Base-by-base conservation (phyloP, 2,888 invertebrate species). In the Podotricha telesiphe region DNA sequence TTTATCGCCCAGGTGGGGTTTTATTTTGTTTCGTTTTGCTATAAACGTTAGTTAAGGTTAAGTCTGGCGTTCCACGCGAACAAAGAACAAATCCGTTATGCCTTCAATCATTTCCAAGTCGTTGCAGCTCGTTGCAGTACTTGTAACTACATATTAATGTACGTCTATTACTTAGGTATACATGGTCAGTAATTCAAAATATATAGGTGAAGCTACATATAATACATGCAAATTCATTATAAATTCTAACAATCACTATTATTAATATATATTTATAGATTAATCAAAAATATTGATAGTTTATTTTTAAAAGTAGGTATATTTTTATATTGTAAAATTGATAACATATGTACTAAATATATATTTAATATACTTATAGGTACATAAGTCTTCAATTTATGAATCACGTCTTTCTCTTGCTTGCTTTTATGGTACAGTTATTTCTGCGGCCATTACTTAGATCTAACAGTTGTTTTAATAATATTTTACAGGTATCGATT, bases 401-500 rank as follows among this genome's bases (percentile, higher is more conserved):
- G 10, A 28, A 53, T 28, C 28, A 42, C 28, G 20, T 19, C 15
- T 15, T 28, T 11, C 34, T 19, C 15, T 15, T 28, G 17, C 34
- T 45, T 45, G 22, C 42, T 22, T 42, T 37, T 51, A 51, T 51
- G n/a, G 1, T 51, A 53, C 22, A 42, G 50, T 53, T 53, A 42
- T 42, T 19, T 64, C 34, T 64, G 7, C 15, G 37, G 15, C 15
- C 28, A 28, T 59, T 22, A 22, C 15, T 47, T 42, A 51, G 22
- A 51, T 42, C 40, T 51, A 22, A 51, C 37, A 34, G 20, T 64
- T 53, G 13, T 50, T 62, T 19, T 15, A 62, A 20, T n/a, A 10
- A 48, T 62, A 19, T 28, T 48, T 91, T 93, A 45, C 91, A 97
- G 97, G 97, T 77, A 96, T 97, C 86, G 97, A 97, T 90, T 97